Evolutionary conservation across 2,888 invertebrate genomes (phyloP).

Genomic region (Plemyria rubiginata): DNA sequence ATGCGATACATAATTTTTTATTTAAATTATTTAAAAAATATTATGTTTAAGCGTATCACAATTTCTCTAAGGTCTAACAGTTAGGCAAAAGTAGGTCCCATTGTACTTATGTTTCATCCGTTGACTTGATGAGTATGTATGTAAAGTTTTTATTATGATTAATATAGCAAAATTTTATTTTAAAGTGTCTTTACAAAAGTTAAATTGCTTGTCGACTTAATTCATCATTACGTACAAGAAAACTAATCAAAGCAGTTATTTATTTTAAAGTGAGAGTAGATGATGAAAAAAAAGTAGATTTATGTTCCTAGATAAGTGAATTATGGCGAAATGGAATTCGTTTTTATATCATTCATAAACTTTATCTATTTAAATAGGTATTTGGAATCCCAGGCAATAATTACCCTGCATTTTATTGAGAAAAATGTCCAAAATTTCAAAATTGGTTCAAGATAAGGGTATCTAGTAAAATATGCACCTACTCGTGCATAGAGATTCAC

Average conservation of each 20-base stretch:
- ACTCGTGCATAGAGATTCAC: conserved; percentile 31
- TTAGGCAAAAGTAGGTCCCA: conserved; percentile 73
- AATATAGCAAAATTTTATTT: background rate
- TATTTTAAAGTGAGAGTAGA: conserved; percentile 14
- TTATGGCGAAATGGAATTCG: conserved; percentile 29
- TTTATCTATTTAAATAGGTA: conserved; percentile 58
- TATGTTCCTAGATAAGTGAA: background rate
- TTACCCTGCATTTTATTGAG: conserved; percentile 78
- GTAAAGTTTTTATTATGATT: conserved; percentile 6
- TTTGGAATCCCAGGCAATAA: conserved; percentile 71
- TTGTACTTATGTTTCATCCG: conserved; percentile 60
- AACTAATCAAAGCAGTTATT: conserved; percentile 3
- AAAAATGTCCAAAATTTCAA: conserved; percentile 68
- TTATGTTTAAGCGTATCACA: conserved; percentile 59
- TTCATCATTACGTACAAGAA: conserved; percentile 9
- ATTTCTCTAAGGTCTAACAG: conserved; percentile 62
- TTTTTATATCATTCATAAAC: conserved; percentile 54
- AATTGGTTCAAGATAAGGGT: conserved; percentile 72
- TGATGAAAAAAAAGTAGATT: conserved; percentile 14
- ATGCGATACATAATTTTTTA: conserved; percentile 26
- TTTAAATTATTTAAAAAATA: conserved; percentile 38
- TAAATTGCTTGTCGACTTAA: conserved; percentile 6
- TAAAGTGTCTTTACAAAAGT: conserved; percentile 1
- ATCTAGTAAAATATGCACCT: conserved; percentile 47
- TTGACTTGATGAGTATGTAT: conserved; percentile 46